Evolutionary conservation across 2,888 invertebrate genomes (phyloP), one percentile per base, ranked within the genome.

Genomic region (Oscheius onirici): DNA sequence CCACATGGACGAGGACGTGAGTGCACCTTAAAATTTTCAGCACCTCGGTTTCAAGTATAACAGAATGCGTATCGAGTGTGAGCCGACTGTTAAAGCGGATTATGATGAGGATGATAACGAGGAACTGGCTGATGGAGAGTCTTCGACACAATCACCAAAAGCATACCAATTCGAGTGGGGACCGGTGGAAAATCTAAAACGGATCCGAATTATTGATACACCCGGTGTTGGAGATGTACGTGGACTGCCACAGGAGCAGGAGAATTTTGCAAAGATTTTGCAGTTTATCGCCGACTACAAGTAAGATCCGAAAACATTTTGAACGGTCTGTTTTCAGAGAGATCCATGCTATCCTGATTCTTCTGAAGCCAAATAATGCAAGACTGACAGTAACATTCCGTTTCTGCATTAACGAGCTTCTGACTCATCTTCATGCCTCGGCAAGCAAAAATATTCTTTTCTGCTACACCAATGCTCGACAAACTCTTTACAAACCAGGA

Each of bases 371-470:
- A 2, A 82, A 82, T 58, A 40, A 70, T 8, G 26, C 76, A 2
- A 40, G 74, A 2, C 49, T 76, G 2, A 80, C 74, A 10, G 44
- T 72, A 11, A 44, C 60, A 2, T 81, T 81, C 66, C 58, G 75
- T 34, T 83, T 75, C 54, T 84, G 84, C 69, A 72, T 83, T 65
- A 71, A 76, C 17, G 79, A 84, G 60, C 57, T 83, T 3, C 65
- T 83, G 40, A 70, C 71, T 1, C 72, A 84, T 51, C 67, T 83
- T 40, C 80, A 84, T 57, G 60, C 65, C 43, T 67, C 58, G 22
- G 83, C 82, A 17, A 66, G 72, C 20, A 60, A 72, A 40, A 83
- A 84, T 67, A 83, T 83, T 40, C 55, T 80, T 13, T 83, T 83
- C 63, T 68, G 73, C 24, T 83, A 84, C 69, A 84, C 84, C 46